Evolutionary conservation across 2,888 invertebrate species (phyloP).

Genomic region (Drosophila antonietae): DNA sequence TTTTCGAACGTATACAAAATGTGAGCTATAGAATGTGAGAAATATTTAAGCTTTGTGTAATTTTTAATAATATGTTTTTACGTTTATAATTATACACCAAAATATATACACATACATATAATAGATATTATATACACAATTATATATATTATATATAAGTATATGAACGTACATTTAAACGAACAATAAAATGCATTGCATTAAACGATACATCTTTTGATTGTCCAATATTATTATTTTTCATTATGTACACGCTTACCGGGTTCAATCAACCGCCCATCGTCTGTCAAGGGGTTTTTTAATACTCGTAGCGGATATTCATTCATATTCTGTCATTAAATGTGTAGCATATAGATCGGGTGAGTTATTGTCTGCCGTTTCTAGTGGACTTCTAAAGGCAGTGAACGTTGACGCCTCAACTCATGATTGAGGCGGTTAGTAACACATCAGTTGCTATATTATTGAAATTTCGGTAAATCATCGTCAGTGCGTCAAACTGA

Average conservation of each 20-base stretch:
- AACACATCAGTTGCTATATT: neutral
- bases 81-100: slow-evolving; percentile 65
- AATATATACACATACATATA: slow-evolving; percentile 63
- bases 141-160: slow-evolving; percentile 28
- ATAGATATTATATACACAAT: slow-evolving; percentile 30
- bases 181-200: slow-evolving; percentile 76
- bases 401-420: slow-evolving; percentile 7
- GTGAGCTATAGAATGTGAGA: slow-evolving; percentile 71
- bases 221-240: slow-evolving; percentile 19
- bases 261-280: slow-evolving; percentile 7
- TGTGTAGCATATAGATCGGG: slow-evolving; percentile 7
- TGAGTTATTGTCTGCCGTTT: slow-evolving; percentile 3
- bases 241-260: neutral
- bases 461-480: neutral
- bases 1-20: slow-evolving; percentile 75
- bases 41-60: slow-evolving; percentile 74
- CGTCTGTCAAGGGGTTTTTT: slow-evolving; percentile 5
- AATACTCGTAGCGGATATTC: slow-evolving; percentile 9
- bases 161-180: slow-evolving; percentile 54
- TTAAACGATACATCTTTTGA: slow-evolving; percentile 24
- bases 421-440: neutral
- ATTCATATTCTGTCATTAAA: slow-evolving; percentile 7
- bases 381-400: neutral
- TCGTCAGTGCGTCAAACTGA: neutral
- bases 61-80: slow-evolving; percentile 70